A percentile compares a stretch with the other conserved stretches of the same genome.
phyloP scores from a whole-genome alignment of 2,113 vertebrate species.

The Benthochromis sp. region DNA sequence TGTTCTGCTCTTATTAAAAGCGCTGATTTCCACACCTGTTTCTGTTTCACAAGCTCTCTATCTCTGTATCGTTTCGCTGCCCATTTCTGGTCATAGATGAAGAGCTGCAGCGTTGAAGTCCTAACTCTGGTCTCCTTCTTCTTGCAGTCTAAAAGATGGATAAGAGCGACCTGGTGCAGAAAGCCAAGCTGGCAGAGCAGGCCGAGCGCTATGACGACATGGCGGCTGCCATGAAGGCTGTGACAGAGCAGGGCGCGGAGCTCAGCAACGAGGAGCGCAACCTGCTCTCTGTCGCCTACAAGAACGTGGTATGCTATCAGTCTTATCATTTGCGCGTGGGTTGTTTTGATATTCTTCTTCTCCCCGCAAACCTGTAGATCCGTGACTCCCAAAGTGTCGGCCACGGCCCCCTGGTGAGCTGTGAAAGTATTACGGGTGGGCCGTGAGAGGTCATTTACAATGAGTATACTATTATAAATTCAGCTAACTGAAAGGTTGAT shows the following conservation, averaged over 20 bases:
- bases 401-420: not conserved
- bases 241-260: slow-evolving; percentile 90
- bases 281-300: slow-evolving; percentile 96
- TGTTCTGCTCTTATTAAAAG: not conserved
- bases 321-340: not conserved
- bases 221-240: slow-evolving; percentile 94
- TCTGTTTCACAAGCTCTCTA: not conserved
- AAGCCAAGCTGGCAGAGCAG: slow-evolving; percentile 96
- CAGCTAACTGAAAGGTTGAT: not conserved
- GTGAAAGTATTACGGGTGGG: not conserved
- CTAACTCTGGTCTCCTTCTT: not conserved
- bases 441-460: not conserved
- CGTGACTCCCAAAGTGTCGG: not conserved
- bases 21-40: not conserved
- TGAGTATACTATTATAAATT: not conserved
- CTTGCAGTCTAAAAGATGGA: slow-evolving; percentile 81
- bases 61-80: not conserved
- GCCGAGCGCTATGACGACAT: slow-evolving; percentile 98
- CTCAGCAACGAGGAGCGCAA: slow-evolving; percentile 98
- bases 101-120: not conserved
- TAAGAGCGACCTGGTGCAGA: slow-evolving; percentile 97
- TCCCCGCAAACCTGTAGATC: not conserved
- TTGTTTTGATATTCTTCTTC: not conserved
- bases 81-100: not conserved
- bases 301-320: slow-evolving; percentile 82